Base-by-base conservation (phyloP, 2,797 vertebrate species). In the Alouatta caraya region DNA sequence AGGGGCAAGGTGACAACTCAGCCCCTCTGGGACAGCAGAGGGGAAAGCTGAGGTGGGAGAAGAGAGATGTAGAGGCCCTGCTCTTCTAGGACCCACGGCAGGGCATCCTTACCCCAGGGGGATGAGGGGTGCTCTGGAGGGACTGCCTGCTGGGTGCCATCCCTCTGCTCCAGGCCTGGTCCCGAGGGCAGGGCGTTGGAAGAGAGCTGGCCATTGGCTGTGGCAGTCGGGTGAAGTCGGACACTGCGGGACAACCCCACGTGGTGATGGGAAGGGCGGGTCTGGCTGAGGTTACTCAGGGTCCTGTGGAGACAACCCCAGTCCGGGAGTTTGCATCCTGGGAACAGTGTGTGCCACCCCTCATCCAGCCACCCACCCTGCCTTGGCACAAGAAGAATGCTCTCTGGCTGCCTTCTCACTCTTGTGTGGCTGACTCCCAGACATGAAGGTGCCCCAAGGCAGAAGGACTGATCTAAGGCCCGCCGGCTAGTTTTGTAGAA, bases 111-210 rank as follows among this genome's bases (percentile, higher is more conserved):
- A 99, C 99, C 99, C 98, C 99, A 98, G 92, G 99, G 98, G 84
- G 98, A 96, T 39, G 99, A 95, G 0, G 96, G 98, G 72, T 98
- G 99, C 97, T 98, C 99, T 98, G 97, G 98, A 95, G 98, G 98
- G 19, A 98, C 90, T 0, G 92, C 50, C 0, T 93, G 98, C 96
- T 88, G 99, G 92, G 98, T 93, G 80, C 98, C 96, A 55, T 98
- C 97, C 87, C 98, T 79, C 72, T 98, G 98, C 33, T 98, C 98
- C 14, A 97, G 98, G 84, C 97, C 98, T 44, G 98, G 98, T 55
- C 98, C 98, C 0, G 6, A 98, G 17, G 99, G 99, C 33, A 99
- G 98, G n/a, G 99, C 99, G 22, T 99, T 99, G 98, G 99, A 99
- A 42, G 98, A 99, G 97, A 99, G 99, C 14, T 99, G 99, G 94